Base-by-base conservation (phyloP, 2,113 vertebrate species). In the Psephotus haematonotus region DNA sequence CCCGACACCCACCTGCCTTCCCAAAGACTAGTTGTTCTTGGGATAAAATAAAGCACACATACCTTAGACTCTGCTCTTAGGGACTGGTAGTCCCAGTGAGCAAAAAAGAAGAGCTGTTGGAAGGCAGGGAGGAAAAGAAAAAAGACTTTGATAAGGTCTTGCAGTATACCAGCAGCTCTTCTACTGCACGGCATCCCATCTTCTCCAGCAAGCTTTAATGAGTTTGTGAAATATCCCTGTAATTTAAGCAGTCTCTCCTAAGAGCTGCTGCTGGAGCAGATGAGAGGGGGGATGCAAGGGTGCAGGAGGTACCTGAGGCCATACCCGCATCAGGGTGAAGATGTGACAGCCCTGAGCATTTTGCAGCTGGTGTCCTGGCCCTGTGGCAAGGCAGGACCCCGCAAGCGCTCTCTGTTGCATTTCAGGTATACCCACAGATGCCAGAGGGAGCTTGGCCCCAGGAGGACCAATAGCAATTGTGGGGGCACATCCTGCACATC, bases 291-390 rank as follows among this genome's bases (percentile, higher is more conserved):
- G 33, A 43, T 14, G 43, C 6, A 18, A 72, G 59, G 27, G 31
- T 79, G 67, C 68, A 60, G 62, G 77, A 77, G 69, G 22, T 15
- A 25, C 41, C 10, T 0, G 1, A 78, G 55, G 44, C 47, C 22
- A 2, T 33, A 31, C 13, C 28, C 2, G 0, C 3, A 0, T 7
- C 0, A 1, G 13, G 25, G 11, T 0, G 2, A n/a, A 59, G 12
- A 24, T 0, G 1, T 47, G 69, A 86, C 72, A 84, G 47, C 28
- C 23, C 24, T 37, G 47, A 65, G 68, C 57, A 41, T 1, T 0
- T 14, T 7, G 0, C 39, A 52, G 33, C 3, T 1, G 2, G 19
- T 71, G 46, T 17, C 62, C 31, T 3, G 0, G 35, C 25, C 50
- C 37, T 1, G 0, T 9, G 60, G 69, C 47, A 70, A 60, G 16